Base-by-base conservation (phyloP, 1,140 invertebrate genomes). In the Limonius californicus region DNA sequence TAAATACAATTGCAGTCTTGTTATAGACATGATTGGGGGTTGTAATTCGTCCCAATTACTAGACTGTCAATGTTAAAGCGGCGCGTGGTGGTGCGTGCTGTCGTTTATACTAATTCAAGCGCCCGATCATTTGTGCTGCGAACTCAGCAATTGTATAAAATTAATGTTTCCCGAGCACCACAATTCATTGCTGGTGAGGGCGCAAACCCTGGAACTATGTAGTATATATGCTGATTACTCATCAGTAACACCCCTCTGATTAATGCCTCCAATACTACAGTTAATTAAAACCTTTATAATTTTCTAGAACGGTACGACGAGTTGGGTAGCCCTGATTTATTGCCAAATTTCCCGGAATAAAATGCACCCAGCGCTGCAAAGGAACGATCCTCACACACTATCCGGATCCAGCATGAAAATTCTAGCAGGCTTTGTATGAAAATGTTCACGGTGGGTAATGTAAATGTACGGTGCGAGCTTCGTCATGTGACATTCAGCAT, bases 61-160 rank as follows among this genome's bases (percentile, higher is more conserved):
- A 54, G 63, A 61, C 58, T 64, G 63, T 64, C 63, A 61, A 53
- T 61, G 58, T 56, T 60, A 61, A 50, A 64, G 57, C 59, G 57
- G 57, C 55, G 53, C 53, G 20, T 55, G 27, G 53, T 19, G 21
- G 62, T 59, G 62, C 56, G 61, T 63, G 57, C 55, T 47, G 61
- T 58, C 61, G 61, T 63, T 63, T 63, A 63, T 58, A 63, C 61
- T 63, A 63, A 63, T 63, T 63, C 45, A 57, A 59, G 57, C 45
- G 30, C 35, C 59, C 63, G 63, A 60, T 64, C 63, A 50, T 60
- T 64, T 61, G 54, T 45, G 63, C 42, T 62, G 64, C 64, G 43
- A 66, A 66, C 43, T 66, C 63, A 62, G 64, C 64, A 63, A 66
- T 66, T 66, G 64, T 59, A 63, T 57, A 54, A 66, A 66, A 66